Evolutionary conservation across 2,888 invertebrate species (phyloP), one percentile per base, ranked within the genome.

Genomic region (Synergus laeviventris): DNA sequence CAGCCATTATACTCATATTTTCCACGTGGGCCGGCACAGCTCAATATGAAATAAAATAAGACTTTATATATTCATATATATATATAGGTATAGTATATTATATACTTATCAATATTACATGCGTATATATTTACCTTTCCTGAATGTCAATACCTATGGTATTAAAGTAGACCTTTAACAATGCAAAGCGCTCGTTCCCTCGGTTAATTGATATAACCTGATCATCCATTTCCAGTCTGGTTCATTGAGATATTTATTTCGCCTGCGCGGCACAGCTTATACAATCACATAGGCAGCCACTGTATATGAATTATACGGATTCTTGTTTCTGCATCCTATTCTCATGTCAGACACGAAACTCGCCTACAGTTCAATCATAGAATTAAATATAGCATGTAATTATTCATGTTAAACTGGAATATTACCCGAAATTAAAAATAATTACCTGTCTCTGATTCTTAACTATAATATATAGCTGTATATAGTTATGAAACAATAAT

Each of bases 191-290:
- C 56, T 62, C 76, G 73, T 16, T 76, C 61, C 66, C 42, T 78
- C 61, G 38, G 79, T 78, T 79, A 78, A 74, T 70, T 36, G 56
- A 76, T 62, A 77, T 81, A 81, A 79, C 54, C 76, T 38, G 54
- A 81, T 81, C 77, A 42, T 38, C 74, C 73, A 74, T 78, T 76
- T 62, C 59, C 54, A 49, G 62, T 76, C 75, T 70, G 39, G 42
- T 21, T 64, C 39, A 64, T 39, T 64, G 39, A 64, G 12, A 18
- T 64, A 39, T 64, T 42, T n/a, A n/a, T n/a, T 64, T 42, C 64
- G 18, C 64, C 21, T 21, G 14, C 5, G 24, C 14, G 38, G 24
- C 49, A 56, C 36, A 59, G n/a, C n/a, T n/a, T n/a, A n/a, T n/a
- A n/a, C n/a, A n/a, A n/a, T n/a, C n/a, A n/a, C n/a, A n/a, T n/a